Base-by-base conservation (phyloP, 2,113 vertebrate genomes). In the Pseudorectes ferrugineus region DNA sequence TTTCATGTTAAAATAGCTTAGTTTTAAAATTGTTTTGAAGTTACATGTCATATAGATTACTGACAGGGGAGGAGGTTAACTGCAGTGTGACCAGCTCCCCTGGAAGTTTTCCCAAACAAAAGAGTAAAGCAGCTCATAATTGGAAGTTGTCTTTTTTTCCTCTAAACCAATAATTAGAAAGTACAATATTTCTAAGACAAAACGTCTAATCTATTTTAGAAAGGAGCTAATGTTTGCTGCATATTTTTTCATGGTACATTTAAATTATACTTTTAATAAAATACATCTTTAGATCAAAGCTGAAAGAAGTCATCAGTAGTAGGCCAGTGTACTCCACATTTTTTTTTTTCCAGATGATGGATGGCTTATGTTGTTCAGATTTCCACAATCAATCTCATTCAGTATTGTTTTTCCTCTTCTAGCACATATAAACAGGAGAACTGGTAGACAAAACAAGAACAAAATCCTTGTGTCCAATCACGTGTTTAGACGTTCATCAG, bases 231-330 rank as follows among this genome's bases (percentile, higher is more conserved):
- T 91, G 96, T 97, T 98, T 97, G 97, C 98, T 98, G 98, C 95
- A 96, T 98, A 97, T 98, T 98, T 97, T 80, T 96, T 96, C 97
- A 97, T 96, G 93, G 97, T 98, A 98, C 92, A 98, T 96, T 98
- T 98, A 98, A 98, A 98, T 98, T 98, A 98, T 97, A 97, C 93
- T 96, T 98, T 98, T 98, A 98, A 98, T 98, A 98, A 98, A 98
- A 98, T 98, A 98, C 97, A 98, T 98, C 97, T 98, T 98, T 98
- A 98, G 97, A 96, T 97, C 97, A 97, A 98, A 98, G 97, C 94
- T 98, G 97, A 97, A 98, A 97, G 97, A 97, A 98, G 97, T 98
- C 96, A 98, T 98, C 98, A 98, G 98, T 98, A 98, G 98, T 98
- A 98, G 98, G 97, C 97, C 97, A 98, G 97, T 98, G 96, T 97